Base-by-base conservation (phyloP, 2,888 invertebrate genomes). In the Cantharis nigra region DNA sequence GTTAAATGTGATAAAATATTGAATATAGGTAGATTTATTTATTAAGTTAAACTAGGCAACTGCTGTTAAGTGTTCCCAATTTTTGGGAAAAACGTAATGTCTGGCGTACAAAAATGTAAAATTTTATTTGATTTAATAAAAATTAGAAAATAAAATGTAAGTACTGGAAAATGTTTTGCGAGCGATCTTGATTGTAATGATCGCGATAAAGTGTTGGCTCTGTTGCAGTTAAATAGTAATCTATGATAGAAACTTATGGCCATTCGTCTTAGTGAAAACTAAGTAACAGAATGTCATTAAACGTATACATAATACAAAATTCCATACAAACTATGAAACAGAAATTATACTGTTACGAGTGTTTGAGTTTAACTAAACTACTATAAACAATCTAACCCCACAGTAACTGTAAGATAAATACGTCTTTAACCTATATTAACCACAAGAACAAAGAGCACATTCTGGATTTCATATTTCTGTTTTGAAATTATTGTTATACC, bases 291-390 rank as follows among this genome's bases (percentile, higher is more conserved):
- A 33, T 70, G 70, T 70, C 70, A 33, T 67, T 67, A 67, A 67
- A 67, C 26, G 64, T 62, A 14, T 69, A 82, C 82, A 83, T 83
- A 84, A 81, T 82, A 83, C 82, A 82, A 84, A 83, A 85, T 85
- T 83, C 83, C 82, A 79, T 81, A 83, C 83, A 83, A 83, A 84
- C 83, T 82, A 84, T 84, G 82, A 78, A 84, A 84, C 82, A 81
- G 80, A 81, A 82, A 84, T 84, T 84, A 84, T 78, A 80, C 79
- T 71, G 77, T 80, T 80, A 79, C 78, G 77, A 79, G 78, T 80
- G 74, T 81, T 80, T 82, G 82, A 81, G 83, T 81, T 82, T 80
- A 80, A 81, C 82, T 84, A 85, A 85, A 83, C 83, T 83, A 84
- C 83, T 85, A 84, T 82, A 83, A 84, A 85, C 84, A 86, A 69